phyloP scores from a whole-genome alignment of 2,113 vertebrate species.

The Phalacrocorax pelagicus region DNA sequence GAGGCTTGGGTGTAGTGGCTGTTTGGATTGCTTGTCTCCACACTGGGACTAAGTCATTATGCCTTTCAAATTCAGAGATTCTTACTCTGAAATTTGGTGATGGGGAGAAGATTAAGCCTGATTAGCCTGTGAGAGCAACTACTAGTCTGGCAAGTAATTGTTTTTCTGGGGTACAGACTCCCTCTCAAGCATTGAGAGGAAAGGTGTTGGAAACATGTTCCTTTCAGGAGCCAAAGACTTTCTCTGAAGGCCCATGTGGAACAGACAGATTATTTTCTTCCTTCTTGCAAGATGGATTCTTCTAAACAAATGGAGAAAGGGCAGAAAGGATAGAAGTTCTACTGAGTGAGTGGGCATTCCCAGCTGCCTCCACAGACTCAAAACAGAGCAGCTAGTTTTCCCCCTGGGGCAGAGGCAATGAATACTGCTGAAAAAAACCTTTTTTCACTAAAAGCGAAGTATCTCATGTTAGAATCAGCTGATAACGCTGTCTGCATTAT shows the following conservation, averaged over 20 bases:
- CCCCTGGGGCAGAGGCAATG: not conserved
- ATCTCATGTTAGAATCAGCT: not conserved
- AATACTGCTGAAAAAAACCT: not conserved
- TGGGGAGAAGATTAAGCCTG: not conserved
- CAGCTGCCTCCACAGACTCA: not conserved
- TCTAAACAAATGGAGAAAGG: not conserved
- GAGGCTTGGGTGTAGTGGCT: not conserved
- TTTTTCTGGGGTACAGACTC: not conserved
- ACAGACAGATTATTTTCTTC: not conserved
- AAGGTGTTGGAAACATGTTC: not conserved
- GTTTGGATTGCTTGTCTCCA: not conserved
- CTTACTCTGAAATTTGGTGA: not conserved
- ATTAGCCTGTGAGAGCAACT: not conserved
- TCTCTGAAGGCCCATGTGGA: not conserved
- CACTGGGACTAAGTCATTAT: too few relatives aligned
- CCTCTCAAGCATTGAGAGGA: not conserved
- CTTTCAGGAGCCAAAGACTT: not conserved
- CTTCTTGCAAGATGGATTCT: not conserved
- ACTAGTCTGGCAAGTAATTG: not conserved
- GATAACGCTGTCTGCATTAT: not conserved
- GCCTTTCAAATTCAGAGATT: not conserved
- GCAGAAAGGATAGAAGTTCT: not conserved
- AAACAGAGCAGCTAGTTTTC: not conserved
- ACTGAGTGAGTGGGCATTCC: not conserved
- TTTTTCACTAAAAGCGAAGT: not conserved